phyloP scores from a whole-genome alignment of 1,140 invertebrate genomes.

The Apis dorsata region DNA sequence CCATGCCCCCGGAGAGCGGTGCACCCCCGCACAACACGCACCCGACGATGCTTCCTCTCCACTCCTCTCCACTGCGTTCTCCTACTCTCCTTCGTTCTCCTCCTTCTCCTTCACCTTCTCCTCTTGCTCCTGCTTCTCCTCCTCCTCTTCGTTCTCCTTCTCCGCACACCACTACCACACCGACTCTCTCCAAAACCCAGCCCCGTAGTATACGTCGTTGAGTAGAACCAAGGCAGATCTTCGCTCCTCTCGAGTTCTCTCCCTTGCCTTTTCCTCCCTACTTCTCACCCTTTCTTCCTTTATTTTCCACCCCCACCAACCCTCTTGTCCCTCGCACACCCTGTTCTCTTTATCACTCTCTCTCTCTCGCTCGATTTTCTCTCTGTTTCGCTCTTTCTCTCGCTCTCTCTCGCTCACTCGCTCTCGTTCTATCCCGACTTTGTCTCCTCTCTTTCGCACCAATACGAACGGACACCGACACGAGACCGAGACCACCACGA shows the following conservation, averaged over 20 bases:
- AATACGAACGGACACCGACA: conserved; percentile 29
- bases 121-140: conserved; percentile 10
- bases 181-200: neutral
- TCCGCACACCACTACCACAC: neutral
- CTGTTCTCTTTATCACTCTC: conserved; percentile 37
- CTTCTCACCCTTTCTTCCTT: neutral
- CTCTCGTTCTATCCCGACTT: neutral
- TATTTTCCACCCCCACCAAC: neutral
- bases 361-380: neutral
- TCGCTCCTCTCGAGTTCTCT: conserved; percentile 16
- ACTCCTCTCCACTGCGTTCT: conserved; percentile 55
- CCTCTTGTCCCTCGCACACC: conserved; percentile 9
- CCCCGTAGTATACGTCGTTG: conserved; percentile 11
- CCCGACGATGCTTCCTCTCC: conserved; percentile 68
- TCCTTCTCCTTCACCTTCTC: conserved; percentile 4
- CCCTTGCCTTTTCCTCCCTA: neutral
- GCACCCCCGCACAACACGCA: conserved; percentile 73
- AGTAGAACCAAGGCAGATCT: conserved; percentile 4
- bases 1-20: conserved; percentile 75
- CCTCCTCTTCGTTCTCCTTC: neutral
- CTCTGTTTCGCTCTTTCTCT: neutral
- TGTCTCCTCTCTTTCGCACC: neutral
- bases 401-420: too few relatives aligned
- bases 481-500: conserved; percentile 45
- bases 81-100: conserved; percentile 17